Percentiles rank a stretch among this genome's conserved stretches.
phyloP scores from a whole-genome alignment of 2,797 vertebrate species.

The Acipenser ruthenus region DNA sequence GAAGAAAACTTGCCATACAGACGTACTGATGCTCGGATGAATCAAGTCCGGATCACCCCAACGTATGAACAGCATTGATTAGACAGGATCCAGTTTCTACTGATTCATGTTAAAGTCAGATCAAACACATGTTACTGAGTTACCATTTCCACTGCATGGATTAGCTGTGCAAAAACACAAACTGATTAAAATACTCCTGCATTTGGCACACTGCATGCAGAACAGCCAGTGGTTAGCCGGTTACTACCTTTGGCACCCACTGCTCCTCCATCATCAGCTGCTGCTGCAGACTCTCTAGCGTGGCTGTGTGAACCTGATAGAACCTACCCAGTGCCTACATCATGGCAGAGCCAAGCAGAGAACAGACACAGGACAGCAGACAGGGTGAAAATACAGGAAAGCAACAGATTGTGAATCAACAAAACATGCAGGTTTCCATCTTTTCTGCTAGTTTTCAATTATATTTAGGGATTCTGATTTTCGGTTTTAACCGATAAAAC shows the following conservation, averaged over 20 bases:
- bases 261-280: conserved; percentile 44
- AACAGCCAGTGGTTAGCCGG: neutral
- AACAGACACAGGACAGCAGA: conserved; percentile 15
- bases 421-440: neutral
- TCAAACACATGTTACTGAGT: too few species aligned
- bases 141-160: too few species aligned
- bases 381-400: conserved; percentile 6
- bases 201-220: neutral
- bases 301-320: conserved; percentile 59
- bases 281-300: conserved; percentile 51
- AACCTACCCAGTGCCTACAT: conserved; percentile 48
- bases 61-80: neutral
- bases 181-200: neutral
- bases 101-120: neutral
- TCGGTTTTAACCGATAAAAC: too few species aligned
- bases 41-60: neutral
- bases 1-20: too few species aligned
- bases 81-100: neutral
- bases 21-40: too few species aligned
- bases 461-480: too few species aligned
- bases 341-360: conserved; percentile 21
- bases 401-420: conserved; percentile 20
- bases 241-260: conserved; percentile 62
- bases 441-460: too few species aligned
- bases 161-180: neutral